A percentile compares a stretch with the other conserved stretches of the same genome.
phyloP scores from a whole-genome alignment of 1,140 invertebrate species.

The Platorchestia sp. region DNA sequence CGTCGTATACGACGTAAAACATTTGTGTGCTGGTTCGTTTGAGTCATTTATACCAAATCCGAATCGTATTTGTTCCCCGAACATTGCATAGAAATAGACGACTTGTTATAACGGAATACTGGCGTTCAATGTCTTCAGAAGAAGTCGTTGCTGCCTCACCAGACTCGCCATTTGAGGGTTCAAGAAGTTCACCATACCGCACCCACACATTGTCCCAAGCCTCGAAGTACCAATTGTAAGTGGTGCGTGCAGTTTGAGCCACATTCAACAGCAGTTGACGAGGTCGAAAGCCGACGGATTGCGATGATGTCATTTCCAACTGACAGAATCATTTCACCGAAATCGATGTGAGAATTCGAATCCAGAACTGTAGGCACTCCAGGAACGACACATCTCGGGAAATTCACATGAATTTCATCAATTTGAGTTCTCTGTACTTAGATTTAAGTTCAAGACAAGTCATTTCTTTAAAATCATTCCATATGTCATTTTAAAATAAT shows the following conservation, averaged over 20 bases:
- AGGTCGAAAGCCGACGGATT: not conserved
- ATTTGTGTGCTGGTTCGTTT: not conserved
- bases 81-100: not conserved
- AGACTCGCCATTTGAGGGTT: not conserved
- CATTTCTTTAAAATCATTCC: not conserved
- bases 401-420: not conserved
- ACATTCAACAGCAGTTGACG: not conserved
- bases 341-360: not conserved
- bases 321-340: not conserved
- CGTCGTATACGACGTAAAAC: not conserved
- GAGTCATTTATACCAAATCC: not conserved
- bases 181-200: not conserved
- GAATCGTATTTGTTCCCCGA: not conserved
- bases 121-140: not conserved
- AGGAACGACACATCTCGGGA: not conserved
- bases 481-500: no score
- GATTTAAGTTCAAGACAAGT: not conserved
- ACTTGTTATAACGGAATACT: not conserved
- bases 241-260: not conserved
- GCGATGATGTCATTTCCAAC: not conserved
- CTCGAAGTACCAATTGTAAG: not conserved
- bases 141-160: not conserved
- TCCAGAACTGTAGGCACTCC: not conserved
- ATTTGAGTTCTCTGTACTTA: not conserved
- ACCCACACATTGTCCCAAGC: not conserved